Evolutionary conservation across 64 coral and sea anemone genomes (phyloP).

Genomic region (Stylophora pistillata): DNA sequence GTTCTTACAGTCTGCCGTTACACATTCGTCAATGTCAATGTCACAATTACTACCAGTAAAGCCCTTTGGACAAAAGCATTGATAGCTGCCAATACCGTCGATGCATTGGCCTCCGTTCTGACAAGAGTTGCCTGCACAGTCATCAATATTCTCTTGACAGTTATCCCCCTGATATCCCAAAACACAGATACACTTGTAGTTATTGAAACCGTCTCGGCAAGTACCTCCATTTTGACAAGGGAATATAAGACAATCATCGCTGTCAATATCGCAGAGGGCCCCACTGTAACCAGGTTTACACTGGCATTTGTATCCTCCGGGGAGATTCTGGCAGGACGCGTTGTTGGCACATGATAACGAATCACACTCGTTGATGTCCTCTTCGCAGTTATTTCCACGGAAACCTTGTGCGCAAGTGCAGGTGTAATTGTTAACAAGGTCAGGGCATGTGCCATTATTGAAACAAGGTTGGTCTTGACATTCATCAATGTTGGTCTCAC

Average conservation of each 20-base stretch:
- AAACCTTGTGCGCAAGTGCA: slow-evolving; percentile 68
- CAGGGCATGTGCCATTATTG: slow-evolving; percentile 68
- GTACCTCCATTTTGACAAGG: slow-evolving; percentile 50
- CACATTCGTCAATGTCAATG: slow-evolving; percentile 51
- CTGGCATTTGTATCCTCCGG: slow-evolving; percentile 48
- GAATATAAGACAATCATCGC: slow-evolving; percentile 19
- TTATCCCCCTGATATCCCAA: slow-evolving; percentile 9
- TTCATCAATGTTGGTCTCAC: slow-evolving; percentile 70
- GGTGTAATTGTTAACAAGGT: slow-evolving; percentile 64
- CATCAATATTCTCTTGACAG: slow-evolving; percentile 48
- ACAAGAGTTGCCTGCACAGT: slow-evolving; percentile 34
- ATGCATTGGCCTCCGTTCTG: slow-evolving; percentile 34
- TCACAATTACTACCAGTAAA: slow-evolving; percentile 69
- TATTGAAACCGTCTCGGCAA: slow-evolving; percentile 36
- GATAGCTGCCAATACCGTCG: slow-evolving; percentile 28
- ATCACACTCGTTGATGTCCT: slow-evolving; percentile 56
- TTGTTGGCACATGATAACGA: slow-evolving; percentile 59
- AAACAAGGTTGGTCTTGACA: slow-evolving; percentile 72
- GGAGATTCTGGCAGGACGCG: slow-evolving; percentile 43
- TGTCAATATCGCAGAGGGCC: slow-evolving; percentile 45
- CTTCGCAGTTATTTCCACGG: slow-evolving; percentile 48
- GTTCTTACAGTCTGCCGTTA: slow-evolving; percentile 16
- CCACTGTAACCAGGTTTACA: slow-evolving; percentile 66
- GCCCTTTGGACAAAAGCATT: slow-evolving; percentile 28
- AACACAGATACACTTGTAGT: slow-evolving; percentile 26